Evolutionary conservation across 2,113 vertebrate species (phyloP), one percentile per base, ranked within the genome.

Genomic region (Lonchura striata): DNA sequence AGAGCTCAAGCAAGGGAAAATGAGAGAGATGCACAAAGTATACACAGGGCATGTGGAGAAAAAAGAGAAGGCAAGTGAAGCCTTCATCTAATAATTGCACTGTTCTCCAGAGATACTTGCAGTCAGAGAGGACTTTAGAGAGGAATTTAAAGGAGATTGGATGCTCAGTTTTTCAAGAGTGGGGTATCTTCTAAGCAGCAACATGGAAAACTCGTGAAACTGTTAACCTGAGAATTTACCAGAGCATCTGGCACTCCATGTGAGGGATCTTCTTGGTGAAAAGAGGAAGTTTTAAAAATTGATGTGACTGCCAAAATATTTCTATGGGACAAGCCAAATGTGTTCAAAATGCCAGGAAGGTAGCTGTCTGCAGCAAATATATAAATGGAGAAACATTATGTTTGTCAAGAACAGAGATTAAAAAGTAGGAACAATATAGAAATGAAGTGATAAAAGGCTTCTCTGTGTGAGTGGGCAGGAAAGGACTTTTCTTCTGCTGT

Each of bases 361-460:
- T 37, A 50, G 13, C 3, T 61, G 9, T 47, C 35, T 82, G 53
- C 33, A 86, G 23, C 14, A 66, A 50, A 49, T 33, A 24, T 35
- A 14, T 35, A 20, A 54, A 17, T n/a, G 20, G 19, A 70, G 27
- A 74, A 93, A 81, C 5, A 4, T 15, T 69, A 42, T 1, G 0
- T 84, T 84, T 86, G 10, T 74, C 19, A 70, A 66, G 65, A 31
- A 30, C 16, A 66, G 33, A 83, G 79, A 79, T 42, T 53, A 46
- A 79, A 89, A 93, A 74, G 18, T 11, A 23, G 13, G 23, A 90
- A 50, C 59, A 70, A 41, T 59, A 71, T 39, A 93, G 60, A 59
- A 70, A 75, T 18, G 9, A 83, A 75, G 24, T 78, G 56, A 83
- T 83, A 75, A 96, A 94, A 97, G 37, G 50, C 33, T 91, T 81